Percentiles rank a stretch among this genome's conserved stretches.
Conservation (phyloP, 2,797 vertebrate genomes). For the Smutsia gigantea region DNA sequence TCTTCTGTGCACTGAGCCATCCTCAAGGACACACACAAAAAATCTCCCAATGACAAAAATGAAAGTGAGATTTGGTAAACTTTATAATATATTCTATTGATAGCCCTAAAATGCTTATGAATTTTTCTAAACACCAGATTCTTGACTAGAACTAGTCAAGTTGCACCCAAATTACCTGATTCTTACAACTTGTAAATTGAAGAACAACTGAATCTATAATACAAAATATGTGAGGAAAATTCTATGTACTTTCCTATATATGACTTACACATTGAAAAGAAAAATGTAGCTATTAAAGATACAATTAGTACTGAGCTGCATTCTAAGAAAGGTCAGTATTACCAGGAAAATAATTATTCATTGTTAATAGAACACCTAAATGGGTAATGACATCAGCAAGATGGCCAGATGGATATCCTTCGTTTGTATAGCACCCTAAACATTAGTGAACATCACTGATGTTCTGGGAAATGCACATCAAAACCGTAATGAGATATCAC, state of each 20-base stretch:
- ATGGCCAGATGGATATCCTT: background rate
- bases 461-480: background rate
- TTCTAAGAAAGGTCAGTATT: background rate
- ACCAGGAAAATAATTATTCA: background rate
- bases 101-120: background rate
- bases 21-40: background rate
- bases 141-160: background rate
- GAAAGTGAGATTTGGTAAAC: background rate
- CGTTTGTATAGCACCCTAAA: background rate
- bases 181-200: background rate
- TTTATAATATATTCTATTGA: background rate
- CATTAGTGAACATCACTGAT: background rate
- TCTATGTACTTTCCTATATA: background rate
- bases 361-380: background rate
- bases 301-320: background rate
- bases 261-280: background rate
- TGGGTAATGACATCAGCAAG: background rate
- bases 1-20: background rate
- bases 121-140: conserved; percentile 8
- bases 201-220: background rate
- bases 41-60: background rate
- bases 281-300: background rate
- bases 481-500: background rate
- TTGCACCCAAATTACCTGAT: background rate
- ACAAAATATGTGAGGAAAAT: background rate